A percentile compares a stretch with the other conserved stretches of the same genome.
Evolutionary conservation across 2,797 vertebrate genomes (phyloP).

Genomic region (Cuculus canorus): DNA sequence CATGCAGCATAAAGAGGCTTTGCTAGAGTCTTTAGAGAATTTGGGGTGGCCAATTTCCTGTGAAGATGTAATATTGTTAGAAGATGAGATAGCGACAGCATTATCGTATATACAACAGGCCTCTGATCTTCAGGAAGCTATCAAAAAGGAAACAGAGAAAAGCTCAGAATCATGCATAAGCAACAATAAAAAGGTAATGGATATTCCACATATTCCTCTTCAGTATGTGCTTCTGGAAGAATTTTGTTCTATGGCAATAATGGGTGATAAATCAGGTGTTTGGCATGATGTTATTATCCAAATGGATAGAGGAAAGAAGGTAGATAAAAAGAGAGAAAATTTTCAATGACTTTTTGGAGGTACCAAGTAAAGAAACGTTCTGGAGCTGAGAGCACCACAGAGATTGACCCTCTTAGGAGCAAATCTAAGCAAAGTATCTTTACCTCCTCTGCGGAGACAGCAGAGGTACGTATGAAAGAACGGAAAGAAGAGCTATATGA

Average conservation of each 20-base stretch:
- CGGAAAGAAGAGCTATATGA: not conserved
- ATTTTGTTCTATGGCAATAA: not conserved
- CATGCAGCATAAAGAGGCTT: slow-evolving; percentile 72
- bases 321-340: not conserved
- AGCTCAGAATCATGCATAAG: not conserved
- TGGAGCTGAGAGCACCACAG: not conserved
- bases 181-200: slow-evolving; percentile 44
- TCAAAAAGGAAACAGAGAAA: slow-evolving; percentile 51
- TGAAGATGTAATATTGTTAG: slow-evolving; percentile 78
- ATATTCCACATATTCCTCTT: not conserved
- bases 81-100: slow-evolving; percentile 79
- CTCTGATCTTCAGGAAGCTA: slow-evolving; percentile 76
- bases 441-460: not conserved
- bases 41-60: slow-evolving; percentile 78
- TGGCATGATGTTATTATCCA: not conserved
- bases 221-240: not conserved
- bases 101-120: slow-evolving; percentile 79
- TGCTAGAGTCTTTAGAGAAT: slow-evolving; percentile 75
- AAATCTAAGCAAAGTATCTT: not conserved
- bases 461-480: not conserved
- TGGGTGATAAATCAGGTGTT: not conserved
- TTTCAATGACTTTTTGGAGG: not conserved
- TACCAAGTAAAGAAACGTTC: not conserved
- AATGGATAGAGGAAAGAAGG: not conserved
- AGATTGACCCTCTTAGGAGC: not conserved